phyloP scores from a whole-genome alignment of 92 coral and sea anemone species.

The Actinernus sp. region DNA sequence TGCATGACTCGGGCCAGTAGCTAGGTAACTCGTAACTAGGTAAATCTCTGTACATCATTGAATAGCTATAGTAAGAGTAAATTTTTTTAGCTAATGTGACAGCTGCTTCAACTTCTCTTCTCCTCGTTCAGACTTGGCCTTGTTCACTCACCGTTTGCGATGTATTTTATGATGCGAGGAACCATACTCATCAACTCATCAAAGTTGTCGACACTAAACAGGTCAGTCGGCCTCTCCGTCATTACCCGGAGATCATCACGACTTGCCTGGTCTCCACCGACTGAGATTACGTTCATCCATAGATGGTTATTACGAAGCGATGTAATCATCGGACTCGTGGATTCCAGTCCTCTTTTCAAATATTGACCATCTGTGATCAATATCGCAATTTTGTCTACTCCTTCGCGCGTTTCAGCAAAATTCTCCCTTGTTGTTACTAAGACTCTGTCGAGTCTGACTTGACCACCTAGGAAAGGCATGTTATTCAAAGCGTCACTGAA shows the following conservation, averaged over 20 bases:
- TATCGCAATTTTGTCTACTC: slow-evolving; percentile 42
- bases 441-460: slow-evolving; percentile 46
- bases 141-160: slow-evolving; percentile 51
- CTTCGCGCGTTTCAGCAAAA: slow-evolving; percentile 26
- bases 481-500: slow-evolving; percentile 56
- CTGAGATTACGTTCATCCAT: slow-evolving; percentile 12
- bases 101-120: too few relatives aligned
- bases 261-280: slow-evolving; percentile 12
- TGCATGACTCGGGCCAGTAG: too few relatives aligned
- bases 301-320: slow-evolving; percentile 6
- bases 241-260: slow-evolving; percentile 22
- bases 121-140: too few relatives aligned
- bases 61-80: too few relatives aligned
- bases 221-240: slow-evolving; percentile 32
- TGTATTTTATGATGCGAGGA: slow-evolving; percentile 42
- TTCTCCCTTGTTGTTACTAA: slow-evolving; percentile 6
- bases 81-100: too few relatives aligned
- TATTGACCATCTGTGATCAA: slow-evolving; percentile 52
- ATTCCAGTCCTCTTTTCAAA: slow-evolving; percentile 2
- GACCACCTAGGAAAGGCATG: slow-evolving; percentile 55
- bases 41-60: too few relatives aligned
- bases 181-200: slow-evolving; percentile 28
- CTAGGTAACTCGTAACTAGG: too few relatives aligned
- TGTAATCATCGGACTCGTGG: background rate
- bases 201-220: slow-evolving; percentile 25